phyloP scores from a whole-genome alignment of 2,797 vertebrate species.

The Toxotes lorentzi region DNA sequence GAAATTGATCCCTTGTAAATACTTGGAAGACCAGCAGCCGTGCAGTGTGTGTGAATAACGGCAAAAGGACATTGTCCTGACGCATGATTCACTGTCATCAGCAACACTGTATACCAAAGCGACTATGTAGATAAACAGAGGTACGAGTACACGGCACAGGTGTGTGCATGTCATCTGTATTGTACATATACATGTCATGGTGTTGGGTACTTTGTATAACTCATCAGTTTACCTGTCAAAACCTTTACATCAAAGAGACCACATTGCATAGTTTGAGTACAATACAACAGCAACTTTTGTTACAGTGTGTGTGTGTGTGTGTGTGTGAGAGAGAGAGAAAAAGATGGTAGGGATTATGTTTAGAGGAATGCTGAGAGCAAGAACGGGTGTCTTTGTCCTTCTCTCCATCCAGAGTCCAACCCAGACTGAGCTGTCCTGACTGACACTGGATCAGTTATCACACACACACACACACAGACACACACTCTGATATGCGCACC shows the following conservation, averaged over 20 bases:
- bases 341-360: slow-evolving; percentile 72
- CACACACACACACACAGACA: slow-evolving; percentile 30
- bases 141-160: background rate
- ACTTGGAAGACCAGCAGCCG: slow-evolving; percentile 55
- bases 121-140: background rate
- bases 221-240: slow-evolving; percentile 55
- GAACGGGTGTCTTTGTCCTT: slow-evolving; percentile 83
- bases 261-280: slow-evolving; percentile 25
- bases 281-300: slow-evolving; percentile 20
- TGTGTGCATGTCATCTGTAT: slow-evolving; percentile 3
- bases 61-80: slow-evolving; percentile 45
- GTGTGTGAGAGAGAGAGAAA: slow-evolving; percentile 7
- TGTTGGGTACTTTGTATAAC: slow-evolving; percentile 23
- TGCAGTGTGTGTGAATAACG: slow-evolving; percentile 48
- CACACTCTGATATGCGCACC: slow-evolving; percentile 33
- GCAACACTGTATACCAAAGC: slow-evolving; percentile 12
- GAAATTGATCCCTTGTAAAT: slow-evolving; percentile 72
- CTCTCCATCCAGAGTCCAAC: slow-evolving; percentile 58
- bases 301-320: slow-evolving; percentile 6
- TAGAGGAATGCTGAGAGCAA: slow-evolving; percentile 78
- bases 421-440: slow-evolving; percentile 65
- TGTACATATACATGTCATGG: slow-evolving; percentile 13
- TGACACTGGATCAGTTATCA: slow-evolving; percentile 69
- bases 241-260: slow-evolving; percentile 48
- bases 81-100: slow-evolving; percentile 18